Percentiles rank a stretch among this genome's conserved stretches.
Evolutionary conservation across 2,797 vertebrate species (phyloP).

Genomic region (Rallus crepitans): DNA sequence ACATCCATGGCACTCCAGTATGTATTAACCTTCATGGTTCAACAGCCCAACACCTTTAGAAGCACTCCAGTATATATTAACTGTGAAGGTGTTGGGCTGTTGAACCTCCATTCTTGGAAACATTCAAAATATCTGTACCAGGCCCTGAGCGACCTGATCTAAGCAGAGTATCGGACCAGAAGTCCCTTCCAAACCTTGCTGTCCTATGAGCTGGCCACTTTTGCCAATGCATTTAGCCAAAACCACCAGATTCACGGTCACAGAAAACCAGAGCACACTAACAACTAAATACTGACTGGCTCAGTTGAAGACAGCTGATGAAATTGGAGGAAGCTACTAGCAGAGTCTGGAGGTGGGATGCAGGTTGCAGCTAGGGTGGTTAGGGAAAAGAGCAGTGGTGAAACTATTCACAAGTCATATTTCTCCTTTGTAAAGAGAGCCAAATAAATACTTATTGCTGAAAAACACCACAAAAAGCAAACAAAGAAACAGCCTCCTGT

Average conservation of each 20-base stretch:
- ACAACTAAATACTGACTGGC: background rate
- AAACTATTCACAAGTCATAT: background rate
- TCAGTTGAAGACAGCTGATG: background rate
- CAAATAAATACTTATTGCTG: background rate
- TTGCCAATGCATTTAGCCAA: background rate
- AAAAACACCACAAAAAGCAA: background rate
- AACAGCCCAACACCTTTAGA: too few relatives aligned
- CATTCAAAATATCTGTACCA: background rate
- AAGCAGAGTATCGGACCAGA: background rate
- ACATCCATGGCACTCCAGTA: too few relatives aligned
- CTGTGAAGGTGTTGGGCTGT: background rate
- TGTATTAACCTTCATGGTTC: too few relatives aligned
- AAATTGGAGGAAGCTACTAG: background rate
- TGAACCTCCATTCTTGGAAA: background rate
- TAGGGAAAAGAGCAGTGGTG: background rate
- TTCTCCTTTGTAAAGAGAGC: background rate
- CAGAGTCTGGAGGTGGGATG: background rate
- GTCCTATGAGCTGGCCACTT: background rate
- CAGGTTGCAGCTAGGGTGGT: background rate
- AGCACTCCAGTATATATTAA: too few relatives aligned
- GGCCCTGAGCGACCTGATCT: background rate
- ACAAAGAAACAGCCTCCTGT: background rate
- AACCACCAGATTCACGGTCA: background rate
- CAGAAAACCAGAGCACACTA: background rate
- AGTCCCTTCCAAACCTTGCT: background rate